Conservation (phyloP, 2,888 invertebrate genomes). For the Callinectes sapidus region DNA sequence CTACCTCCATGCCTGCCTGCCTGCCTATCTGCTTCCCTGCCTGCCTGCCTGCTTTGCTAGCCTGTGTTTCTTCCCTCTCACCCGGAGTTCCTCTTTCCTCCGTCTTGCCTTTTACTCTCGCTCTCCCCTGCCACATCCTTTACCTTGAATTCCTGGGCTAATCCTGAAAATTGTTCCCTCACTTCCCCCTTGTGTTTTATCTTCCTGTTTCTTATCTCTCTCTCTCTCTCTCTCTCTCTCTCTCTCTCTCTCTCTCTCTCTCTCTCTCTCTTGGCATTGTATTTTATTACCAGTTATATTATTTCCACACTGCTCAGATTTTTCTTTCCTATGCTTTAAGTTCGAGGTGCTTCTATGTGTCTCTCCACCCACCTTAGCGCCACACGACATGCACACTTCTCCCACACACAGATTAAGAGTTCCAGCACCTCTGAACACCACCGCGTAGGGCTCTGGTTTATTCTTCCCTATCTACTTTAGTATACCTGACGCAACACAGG, state of each 20-base stretch:
- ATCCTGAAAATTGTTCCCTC: conserved; percentile 36
- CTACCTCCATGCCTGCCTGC: not conserved
- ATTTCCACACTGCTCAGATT: not conserved
- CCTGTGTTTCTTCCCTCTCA: not conserved
- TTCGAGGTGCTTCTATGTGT: not conserved
- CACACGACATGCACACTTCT: not conserved
- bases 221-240: not conserved
- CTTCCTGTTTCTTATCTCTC: not conserved
- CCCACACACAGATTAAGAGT: not conserved
- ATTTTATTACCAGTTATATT: not conserved
- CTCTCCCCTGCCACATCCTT: conserved; percentile 11
- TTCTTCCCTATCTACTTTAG: not conserved
- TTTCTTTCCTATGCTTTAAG: not conserved
- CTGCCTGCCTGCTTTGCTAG: not conserved
- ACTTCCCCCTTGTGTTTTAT: conserved; percentile 25
- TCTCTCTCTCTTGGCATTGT: not conserved
- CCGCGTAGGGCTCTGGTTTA: not conserved
- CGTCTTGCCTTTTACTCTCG: not conserved
- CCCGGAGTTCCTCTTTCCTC: not conserved
- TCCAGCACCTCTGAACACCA: not conserved
- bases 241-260: conserved; percentile 30
- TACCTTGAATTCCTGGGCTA: conserved; percentile 29
- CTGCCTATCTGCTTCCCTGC: not conserved
- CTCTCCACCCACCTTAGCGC: not conserved
- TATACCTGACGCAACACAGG: not conserved